A percentile compares a stretch with the other conserved stretches of the same genome.
Conservation (phyloP, 2,113 vertebrate genomes). For the Pangasianodon hypophthalmus region DNA sequence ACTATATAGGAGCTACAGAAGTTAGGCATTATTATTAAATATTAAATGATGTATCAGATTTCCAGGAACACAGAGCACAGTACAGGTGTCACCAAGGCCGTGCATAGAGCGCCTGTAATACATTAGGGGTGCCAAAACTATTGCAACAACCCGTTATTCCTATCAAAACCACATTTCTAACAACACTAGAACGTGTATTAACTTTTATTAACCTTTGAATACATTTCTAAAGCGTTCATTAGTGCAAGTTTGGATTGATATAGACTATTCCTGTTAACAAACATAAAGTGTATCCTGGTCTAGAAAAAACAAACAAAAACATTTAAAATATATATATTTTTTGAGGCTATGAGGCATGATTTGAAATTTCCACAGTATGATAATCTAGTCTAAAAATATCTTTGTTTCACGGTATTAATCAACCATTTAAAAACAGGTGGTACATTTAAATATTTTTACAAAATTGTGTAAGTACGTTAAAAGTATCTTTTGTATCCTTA, state of each 20-base stretch:
- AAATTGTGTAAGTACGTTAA: too few relatives aligned
- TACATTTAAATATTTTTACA: too few relatives aligned
- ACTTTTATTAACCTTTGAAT: background rate
- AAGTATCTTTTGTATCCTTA: too few relatives aligned
- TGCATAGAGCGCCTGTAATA: background rate
- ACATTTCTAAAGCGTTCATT: background rate
- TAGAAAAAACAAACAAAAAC: background rate
- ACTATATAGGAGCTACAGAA: background rate
- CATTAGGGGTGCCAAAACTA: background rate
- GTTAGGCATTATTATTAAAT: background rate
- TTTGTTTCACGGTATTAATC: too few relatives aligned
- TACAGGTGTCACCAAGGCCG: background rate
- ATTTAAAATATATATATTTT: too few relatives aligned
- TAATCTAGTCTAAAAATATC: background rate
- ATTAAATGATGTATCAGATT: background rate
- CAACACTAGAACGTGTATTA: background rate
- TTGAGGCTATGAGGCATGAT: background rate
- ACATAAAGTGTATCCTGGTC: background rate
- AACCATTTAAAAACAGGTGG: too few relatives aligned
- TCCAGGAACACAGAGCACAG: background rate
- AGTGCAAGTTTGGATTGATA: background rate
- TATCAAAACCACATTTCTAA: background rate
- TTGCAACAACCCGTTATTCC: background rate
- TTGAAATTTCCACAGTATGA: background rate
- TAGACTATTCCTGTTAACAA: background rate